Evolutionary conservation across 2,888 invertebrate genomes (phyloP).

Genomic region (Entomobrya multifasciata): DNA sequence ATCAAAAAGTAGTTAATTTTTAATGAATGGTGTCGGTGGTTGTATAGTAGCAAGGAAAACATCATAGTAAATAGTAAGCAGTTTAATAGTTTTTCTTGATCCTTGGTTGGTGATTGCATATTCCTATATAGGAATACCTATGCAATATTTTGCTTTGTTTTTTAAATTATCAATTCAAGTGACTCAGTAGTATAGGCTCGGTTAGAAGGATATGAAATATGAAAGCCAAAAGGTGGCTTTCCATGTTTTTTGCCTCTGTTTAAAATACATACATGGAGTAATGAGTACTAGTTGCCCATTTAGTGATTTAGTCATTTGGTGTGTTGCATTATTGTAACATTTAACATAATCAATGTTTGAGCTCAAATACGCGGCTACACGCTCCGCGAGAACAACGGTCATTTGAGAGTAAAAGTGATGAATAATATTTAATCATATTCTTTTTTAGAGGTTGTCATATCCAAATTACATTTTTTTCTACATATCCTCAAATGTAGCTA

Average conservation of each 20-base stretch:
- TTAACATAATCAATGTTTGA: background rate
- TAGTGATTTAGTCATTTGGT: constrained; percentile 34
- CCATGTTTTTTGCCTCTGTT: constrained; percentile 24
- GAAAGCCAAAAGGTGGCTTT: constrained; percentile 13
- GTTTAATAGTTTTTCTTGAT: constrained; percentile 25
- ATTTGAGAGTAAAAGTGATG: constrained; percentile 61
- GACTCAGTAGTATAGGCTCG: background rate
- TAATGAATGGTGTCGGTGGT: constrained; percentile 53
- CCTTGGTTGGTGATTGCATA: constrained; percentile 15
- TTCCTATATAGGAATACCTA: no score
- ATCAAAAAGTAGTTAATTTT: constrained; percentile 56
- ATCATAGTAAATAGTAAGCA: constrained; percentile 32
- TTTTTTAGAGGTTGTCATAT: constrained; percentile 45
- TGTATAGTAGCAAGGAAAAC: background rate
- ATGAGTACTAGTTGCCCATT: no score
- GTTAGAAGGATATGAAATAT: background rate
- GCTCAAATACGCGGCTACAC: background rate
- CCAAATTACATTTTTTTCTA: background rate
- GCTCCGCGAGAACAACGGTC: constrained; percentile 26
- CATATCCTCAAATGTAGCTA: background rate
- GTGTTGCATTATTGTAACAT: constrained; percentile 10
- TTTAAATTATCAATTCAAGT: background rate
- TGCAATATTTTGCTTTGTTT: no score
- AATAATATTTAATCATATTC: background rate
- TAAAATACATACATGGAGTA: constrained; percentile 46